Percentiles rank a stretch among this genome's conserved stretches.
Conservation (phyloP, 2,797 vertebrate species). For the Acrossocheilus wenchowensis region DNA sequence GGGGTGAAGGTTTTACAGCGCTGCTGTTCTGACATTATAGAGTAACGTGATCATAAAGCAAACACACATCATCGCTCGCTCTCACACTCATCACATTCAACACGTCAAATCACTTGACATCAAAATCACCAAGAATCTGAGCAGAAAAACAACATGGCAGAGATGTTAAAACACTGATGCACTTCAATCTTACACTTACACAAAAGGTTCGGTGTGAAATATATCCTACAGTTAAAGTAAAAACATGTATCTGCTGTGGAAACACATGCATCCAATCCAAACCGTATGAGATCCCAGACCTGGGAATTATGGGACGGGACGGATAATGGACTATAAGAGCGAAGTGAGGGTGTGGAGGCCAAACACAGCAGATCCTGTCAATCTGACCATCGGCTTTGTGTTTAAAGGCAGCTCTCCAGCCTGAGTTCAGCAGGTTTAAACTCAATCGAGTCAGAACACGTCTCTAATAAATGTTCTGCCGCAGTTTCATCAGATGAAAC, state of each 20-base stretch:
- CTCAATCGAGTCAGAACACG: background rate
- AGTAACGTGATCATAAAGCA: background rate
- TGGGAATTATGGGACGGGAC: background rate
- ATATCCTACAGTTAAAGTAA: background rate
- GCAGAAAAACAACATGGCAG: background rate
- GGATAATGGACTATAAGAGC: background rate
- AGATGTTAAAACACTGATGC: background rate
- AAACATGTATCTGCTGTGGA: background rate
- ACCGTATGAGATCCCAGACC: background rate
- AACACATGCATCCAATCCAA: slow-evolving; percentile 3
- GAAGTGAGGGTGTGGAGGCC: background rate
- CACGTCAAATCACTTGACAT: background rate
- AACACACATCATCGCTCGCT: background rate
- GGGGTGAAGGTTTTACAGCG: background rate
- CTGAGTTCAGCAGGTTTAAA: background rate
- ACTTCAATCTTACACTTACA: background rate
- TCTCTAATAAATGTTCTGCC: too few relatives aligned
- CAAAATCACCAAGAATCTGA: background rate
- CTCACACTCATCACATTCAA: background rate
- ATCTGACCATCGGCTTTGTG: slow-evolving; percentile 27
- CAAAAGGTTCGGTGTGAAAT: background rate
- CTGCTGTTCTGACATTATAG: background rate
- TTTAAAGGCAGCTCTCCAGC: slow-evolving; percentile 46
- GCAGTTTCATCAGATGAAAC: too few relatives aligned
- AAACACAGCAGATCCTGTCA: slow-evolving; percentile 32